Conservation (phyloP, 2,888 invertebrate genomes). For the Noctua fimbriata region DNA sequence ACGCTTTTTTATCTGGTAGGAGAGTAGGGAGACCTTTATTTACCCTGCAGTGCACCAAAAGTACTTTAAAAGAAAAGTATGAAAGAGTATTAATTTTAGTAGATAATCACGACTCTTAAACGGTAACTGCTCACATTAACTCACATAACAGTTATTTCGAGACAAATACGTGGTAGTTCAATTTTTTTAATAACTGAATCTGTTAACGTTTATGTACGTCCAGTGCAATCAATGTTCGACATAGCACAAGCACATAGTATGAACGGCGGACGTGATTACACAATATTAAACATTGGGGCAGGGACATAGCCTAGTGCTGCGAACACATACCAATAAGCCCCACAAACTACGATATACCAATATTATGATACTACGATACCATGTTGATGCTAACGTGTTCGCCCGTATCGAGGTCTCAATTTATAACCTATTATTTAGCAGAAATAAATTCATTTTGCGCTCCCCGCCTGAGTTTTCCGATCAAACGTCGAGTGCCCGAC, state of each 20-base stretch:
- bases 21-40: not conserved
- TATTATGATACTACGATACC: slow-evolving; percentile 15
- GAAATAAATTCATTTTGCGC: slow-evolving; percentile 58
- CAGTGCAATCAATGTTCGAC: slow-evolving; percentile 33
- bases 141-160: not conserved
- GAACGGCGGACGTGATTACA: slow-evolving; percentile 24
- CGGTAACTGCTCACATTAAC: not conserved
- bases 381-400: slow-evolving; percentile 42
- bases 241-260: slow-evolving; percentile 19
- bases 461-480: slow-evolving; percentile 49
- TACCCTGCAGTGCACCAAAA: not conserved
- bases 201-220: slow-evolving; percentile 9
- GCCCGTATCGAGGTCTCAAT: slow-evolving; percentile 41
- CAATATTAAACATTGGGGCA: slow-evolving; percentile 51
- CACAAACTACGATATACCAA: slow-evolving; percentile 28
- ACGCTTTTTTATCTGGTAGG: no score
- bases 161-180: not conserved
- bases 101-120: not conserved
- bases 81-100: no score
- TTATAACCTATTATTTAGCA: slow-evolving; percentile 57
- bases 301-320: slow-evolving; percentile 14
- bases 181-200: slow-evolving; percentile 26
- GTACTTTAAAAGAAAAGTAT: not conserved
- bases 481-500: slow-evolving; percentile 63
- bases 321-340: slow-evolving; percentile 48